These are phyloP conservation scores for Indicator maculatus DNA, from an alignment of 2,113 vertebrate species.

Conservation along the genomic window DNA sequence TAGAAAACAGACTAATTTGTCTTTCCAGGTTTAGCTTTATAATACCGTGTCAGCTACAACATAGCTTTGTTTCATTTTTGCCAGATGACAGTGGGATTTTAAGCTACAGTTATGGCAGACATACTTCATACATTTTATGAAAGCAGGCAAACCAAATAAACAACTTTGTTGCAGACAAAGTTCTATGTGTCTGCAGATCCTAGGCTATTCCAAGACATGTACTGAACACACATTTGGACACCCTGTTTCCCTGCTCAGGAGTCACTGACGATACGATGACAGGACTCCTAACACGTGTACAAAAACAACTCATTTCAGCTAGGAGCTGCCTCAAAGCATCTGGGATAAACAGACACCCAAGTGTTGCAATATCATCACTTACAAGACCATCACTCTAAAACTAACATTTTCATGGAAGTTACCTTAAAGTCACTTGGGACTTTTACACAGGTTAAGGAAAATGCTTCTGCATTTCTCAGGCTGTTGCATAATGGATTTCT, in stretches of 20 bases:
- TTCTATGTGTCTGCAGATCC: neutral
- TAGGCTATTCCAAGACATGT: neutral
- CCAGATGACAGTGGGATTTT: conserved; percentile 7
- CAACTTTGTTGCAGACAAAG: neutral
- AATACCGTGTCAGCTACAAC: neutral
- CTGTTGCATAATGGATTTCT: neutral
- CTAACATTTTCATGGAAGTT: neutral
- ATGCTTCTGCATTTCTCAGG: neutral
- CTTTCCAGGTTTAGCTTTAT: neutral
- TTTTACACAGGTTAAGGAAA: neutral
- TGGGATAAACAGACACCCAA: neutral
- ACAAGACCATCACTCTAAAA: neutral
- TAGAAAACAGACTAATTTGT: neutral
- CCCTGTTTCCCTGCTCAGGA: neutral
- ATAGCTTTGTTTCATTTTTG: neutral
- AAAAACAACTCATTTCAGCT: neutral
- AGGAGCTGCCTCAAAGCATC: neutral
- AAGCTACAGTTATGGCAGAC: neutral
- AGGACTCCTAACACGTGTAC: neutral
- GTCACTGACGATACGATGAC: neutral
- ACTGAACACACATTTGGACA: neutral
- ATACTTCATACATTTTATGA: conserved; percentile 10
- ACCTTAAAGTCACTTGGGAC: neutral
- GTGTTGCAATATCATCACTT: neutral
- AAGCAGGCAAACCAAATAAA: conserved; percentile 35